Conservation (phyloP, 2,888 invertebrate genomes). For the Herminia tarsipennalis region DNA sequence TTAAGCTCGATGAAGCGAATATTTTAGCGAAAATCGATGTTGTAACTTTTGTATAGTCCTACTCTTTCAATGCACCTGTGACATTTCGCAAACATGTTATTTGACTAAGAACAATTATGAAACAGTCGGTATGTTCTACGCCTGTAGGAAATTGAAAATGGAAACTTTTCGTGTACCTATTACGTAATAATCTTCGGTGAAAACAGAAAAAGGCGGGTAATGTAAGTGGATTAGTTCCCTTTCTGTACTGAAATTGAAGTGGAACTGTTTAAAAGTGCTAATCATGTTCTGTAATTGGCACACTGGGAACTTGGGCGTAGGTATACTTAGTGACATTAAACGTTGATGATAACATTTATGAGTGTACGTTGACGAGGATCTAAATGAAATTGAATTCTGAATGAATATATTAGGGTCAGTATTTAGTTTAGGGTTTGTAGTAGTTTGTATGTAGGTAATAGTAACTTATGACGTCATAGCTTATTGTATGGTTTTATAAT, state of each 20-base stretch:
- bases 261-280: too few species aligned
- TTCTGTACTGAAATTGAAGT: neutral
- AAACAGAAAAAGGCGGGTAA: neutral
- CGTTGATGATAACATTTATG: too few species aligned
- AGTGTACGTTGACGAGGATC: too few species aligned
- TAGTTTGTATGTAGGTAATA: too few species aligned
- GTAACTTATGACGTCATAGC: too few species aligned
- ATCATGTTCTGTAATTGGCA: too few species aligned
- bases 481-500: too few species aligned
- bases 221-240: slow-evolving; percentile 2
- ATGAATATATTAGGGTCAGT: too few species aligned
- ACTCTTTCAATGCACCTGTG: slow-evolving; percentile 47
- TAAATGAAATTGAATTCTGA: too few species aligned
- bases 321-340: too few species aligned
- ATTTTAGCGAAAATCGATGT: slow-evolving; percentile 59
- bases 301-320: too few species aligned
- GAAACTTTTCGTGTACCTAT: slow-evolving; percentile 27
- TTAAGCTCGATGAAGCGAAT: slow-evolving; percentile 59
- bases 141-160: slow-evolving; percentile 12
- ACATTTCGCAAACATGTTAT: slow-evolving; percentile 34
- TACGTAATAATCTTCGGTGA: slow-evolving; percentile 14
- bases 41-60: slow-evolving; percentile 29
- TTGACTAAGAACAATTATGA: slow-evolving; percentile 35
- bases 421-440: too few species aligned
- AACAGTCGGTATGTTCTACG: slow-evolving; percentile 18